Evolutionary conservation across 2,888 invertebrate genomes (phyloP), one percentile per base, ranked within the genome.

Genomic region (Agelastica alni): DNA sequence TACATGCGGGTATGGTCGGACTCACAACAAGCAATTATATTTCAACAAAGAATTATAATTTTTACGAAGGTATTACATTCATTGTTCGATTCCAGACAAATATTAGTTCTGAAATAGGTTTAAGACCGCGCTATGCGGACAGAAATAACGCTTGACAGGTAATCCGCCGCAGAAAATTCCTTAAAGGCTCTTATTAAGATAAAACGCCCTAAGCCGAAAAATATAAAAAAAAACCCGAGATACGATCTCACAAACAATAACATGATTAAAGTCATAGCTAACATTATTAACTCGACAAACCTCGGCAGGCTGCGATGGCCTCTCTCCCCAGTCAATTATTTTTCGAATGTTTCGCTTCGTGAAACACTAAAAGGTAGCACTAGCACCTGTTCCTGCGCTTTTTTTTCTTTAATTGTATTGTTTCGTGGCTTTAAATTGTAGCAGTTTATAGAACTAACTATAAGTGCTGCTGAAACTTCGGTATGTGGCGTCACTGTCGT

Each of bases 181-280:
- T 56, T 47, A 48, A 48, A 48, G 31, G 52, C 56, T 48, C 56
- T 52, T 52, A 52, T 56, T 56, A 56, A 57, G 59, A 59, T 57
- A 57, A 43, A 53, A 56, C 49, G 52, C 53, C 31, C 32, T 49
- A 56, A 59, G 56, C 55, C 41, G 42, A 48, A 43, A 51, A 51
- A 59, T 53, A 60, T 59, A n/a, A 63, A 65, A 62, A 59, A 44
- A 2, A 0, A 3, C 26, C 26, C 26, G 3, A 2, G 3, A 26
- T 2, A 63, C 59, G 63, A 57, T 59, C 58, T 59, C 63, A 53
- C 59, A 59, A 66, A 65, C 66, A 67, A 69, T 69, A 67, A 70
- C 65, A 67, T 66, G 68, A 70, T 70, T 69, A 70, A 67, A 67
- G 66, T 64, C 60, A 64, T 65, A 63, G 66, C 62, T 64, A 62